These are phyloP conservation scores for Monochamus saltuarius DNA, from an alignment of 1,140 invertebrate species.

Conservation along the genomic window DNA sequence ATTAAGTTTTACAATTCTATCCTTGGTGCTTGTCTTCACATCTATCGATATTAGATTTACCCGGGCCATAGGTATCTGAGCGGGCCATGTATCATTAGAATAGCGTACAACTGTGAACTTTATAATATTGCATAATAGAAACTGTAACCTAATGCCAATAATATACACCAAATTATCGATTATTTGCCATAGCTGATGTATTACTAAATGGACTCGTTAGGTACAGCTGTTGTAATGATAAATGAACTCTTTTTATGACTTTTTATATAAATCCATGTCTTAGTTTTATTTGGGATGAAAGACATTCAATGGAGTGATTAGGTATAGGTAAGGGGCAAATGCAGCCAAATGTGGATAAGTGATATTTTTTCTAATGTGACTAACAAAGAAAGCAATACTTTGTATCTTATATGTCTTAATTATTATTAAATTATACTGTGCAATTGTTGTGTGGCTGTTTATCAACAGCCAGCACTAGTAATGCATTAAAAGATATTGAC, in stretches of 20 bases:
- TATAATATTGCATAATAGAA: slow-evolving; percentile 11
- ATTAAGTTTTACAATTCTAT: slow-evolving; percentile 42
- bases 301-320: slow-evolving; percentile 14
- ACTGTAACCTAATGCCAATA: slow-evolving; percentile 13
- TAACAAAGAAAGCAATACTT: slow-evolving; percentile 66
- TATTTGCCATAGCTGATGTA: slow-evolving; percentile 29
- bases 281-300: slow-evolving; percentile 21
- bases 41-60: slow-evolving; percentile 29
- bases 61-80: slow-evolving; percentile 25
- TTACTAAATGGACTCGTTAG: slow-evolving; percentile 17
- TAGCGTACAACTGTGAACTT: slow-evolving; percentile 35
- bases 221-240: slow-evolving; percentile 52
- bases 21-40: slow-evolving; percentile 43
- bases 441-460: slow-evolving; percentile 47
- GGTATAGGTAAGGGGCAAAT: slow-evolving; percentile 13
- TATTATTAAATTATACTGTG: slow-evolving; percentile 47
- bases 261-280: slow-evolving; percentile 27
- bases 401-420: slow-evolving; percentile 64
- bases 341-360: slow-evolving; percentile 54
- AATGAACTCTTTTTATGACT: slow-evolving; percentile 38
- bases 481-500: slow-evolving; percentile 34
- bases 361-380: slow-evolving; percentile 69
- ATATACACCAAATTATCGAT: slow-evolving; percentile 19
- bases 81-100: slow-evolving; percentile 51
- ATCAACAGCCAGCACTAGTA: slow-evolving; percentile 36